Evolutionary conservation across 2,113 vertebrate species (phyloP).

Genomic region (Brachypodius melanocephalos): DNA sequence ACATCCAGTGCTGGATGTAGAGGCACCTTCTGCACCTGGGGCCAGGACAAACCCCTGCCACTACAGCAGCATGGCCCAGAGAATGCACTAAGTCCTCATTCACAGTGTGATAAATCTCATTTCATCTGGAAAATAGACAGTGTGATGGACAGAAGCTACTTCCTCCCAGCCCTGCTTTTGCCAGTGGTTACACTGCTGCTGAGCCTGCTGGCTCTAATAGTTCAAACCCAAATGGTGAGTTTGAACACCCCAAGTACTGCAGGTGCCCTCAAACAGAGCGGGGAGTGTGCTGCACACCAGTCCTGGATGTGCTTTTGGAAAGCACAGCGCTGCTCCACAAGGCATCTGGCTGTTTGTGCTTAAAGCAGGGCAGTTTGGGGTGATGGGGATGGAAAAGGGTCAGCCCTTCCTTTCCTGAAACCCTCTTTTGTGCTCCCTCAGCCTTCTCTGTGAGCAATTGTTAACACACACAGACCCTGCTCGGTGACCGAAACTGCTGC

Average conservation of each 20-base stretch:
- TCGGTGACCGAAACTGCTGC: neutral
- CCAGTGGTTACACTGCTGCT: neutral
- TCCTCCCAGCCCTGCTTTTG: neutral
- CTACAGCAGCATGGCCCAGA: neutral
- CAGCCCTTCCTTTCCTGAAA: neutral
- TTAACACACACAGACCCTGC: neutral
- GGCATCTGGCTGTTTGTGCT: neutral
- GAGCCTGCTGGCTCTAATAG: neutral
- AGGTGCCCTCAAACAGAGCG: neutral
- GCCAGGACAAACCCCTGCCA: neutral
- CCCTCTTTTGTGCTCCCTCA: neutral
- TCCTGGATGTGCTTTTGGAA: neutral
- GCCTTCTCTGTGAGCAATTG: neutral
- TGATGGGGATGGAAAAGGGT: neutral
- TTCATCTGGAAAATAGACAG: neutral
- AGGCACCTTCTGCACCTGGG: neutral
- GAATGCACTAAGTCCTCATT: neutral
- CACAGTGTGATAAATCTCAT: neutral
- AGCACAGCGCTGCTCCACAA: fast-evolving
- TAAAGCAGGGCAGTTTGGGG: neutral
- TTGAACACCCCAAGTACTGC: neutral
- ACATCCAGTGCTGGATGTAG: fast-evolving
- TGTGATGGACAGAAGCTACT: neutral
- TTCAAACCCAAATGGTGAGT: neutral
- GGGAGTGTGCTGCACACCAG: neutral